Percentiles rank a stretch among this genome's conserved stretches.
Conservation (phyloP, 2,797 vertebrate genomes). For the Pterois miles region DNA sequence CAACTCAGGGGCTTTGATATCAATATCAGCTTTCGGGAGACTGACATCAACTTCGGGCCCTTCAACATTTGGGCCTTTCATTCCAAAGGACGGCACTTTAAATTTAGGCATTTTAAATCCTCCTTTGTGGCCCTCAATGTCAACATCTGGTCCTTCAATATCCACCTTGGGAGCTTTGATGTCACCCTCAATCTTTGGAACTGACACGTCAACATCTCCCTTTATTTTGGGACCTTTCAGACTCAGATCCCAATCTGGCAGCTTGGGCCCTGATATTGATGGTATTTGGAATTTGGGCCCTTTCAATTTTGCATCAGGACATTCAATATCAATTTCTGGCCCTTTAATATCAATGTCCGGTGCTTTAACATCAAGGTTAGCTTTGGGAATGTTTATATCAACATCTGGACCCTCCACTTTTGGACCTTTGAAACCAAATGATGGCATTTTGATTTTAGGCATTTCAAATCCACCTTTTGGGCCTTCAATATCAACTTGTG, state of each 20-base stretch:
- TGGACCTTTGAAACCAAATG: slow-evolving; percentile 24
- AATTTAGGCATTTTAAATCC: slow-evolving; percentile 79
- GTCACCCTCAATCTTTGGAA: not conserved
- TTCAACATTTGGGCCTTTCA: too few species aligned
- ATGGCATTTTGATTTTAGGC: not conserved
- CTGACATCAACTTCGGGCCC: too few species aligned
- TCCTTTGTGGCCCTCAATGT: slow-evolving; percentile 38
- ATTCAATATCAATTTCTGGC: not conserved
- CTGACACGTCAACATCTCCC: slow-evolving; percentile 13
- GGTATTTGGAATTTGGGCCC: slow-evolving; percentile 24
- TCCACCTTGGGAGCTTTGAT: not conserved
- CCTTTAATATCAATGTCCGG: slow-evolving; percentile 29
- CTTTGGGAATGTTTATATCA: slow-evolving; percentile 8
- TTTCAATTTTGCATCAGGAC: slow-evolving; percentile 2
- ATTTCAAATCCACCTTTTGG: not conserved
- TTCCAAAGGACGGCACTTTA: slow-evolving; percentile 63
- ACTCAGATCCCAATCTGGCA: not conserved
- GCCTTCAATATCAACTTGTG: slow-evolving; percentile 6
- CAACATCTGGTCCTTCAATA: slow-evolving; percentile 8
- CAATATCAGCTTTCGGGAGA: too few species aligned
- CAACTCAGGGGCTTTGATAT: too few species aligned
- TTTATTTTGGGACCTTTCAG: not conserved
- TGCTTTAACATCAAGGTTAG: not conserved
- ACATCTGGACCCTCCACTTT: slow-evolving; percentile 10
- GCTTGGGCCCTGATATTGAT: not conserved